Evolutionary conservation across 2,888 invertebrate species (phyloP).

Genomic region (Scaptomyza tumidula): DNA sequence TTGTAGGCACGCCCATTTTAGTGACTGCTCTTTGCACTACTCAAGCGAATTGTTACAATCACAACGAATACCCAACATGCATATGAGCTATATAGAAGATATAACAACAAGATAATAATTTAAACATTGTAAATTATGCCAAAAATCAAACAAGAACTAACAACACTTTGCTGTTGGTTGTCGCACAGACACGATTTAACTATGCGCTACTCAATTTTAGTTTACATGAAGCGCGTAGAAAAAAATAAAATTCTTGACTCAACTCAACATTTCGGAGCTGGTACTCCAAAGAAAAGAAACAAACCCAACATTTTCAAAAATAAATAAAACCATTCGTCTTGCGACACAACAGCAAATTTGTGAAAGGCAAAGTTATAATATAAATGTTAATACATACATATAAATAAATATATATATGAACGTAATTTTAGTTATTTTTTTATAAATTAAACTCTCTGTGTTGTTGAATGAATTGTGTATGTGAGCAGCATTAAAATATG

Average conservation of each 20-base stretch:
- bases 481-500: conserved; percentile 41
- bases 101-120: conserved; percentile 21
- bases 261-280: conserved; percentile 67
- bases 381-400: conserved; percentile 2
- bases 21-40: conserved; percentile 68
- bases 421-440: conserved; percentile 47
- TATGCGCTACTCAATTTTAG: conserved; percentile 40
- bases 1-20: conserved; percentile 42
- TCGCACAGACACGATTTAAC: conserved; percentile 23
- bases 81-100: conserved; percentile 10
- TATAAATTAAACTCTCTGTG: conserved; percentile 73
- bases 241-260: conserved; percentile 12
- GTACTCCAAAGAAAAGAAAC: conserved; percentile 54
- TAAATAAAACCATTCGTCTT: conserved; percentile 13
- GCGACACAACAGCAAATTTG: conserved; percentile 24
- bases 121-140: conserved; percentile 49
- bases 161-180: conserved; percentile 35
- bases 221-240: conserved; percentile 34
- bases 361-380: conserved; percentile 23
- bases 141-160: conserved; percentile 22
- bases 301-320: conserved; percentile 15
- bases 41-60: conserved; percentile 75
- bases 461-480: conserved; percentile 56
- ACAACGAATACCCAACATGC: conserved; percentile 51
- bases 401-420: conserved; percentile 19